These are phyloP conservation scores for Lithophane ornitopus DNA, from an alignment of 2,888 invertebrate species.

Conservation along the genomic window DNA sequence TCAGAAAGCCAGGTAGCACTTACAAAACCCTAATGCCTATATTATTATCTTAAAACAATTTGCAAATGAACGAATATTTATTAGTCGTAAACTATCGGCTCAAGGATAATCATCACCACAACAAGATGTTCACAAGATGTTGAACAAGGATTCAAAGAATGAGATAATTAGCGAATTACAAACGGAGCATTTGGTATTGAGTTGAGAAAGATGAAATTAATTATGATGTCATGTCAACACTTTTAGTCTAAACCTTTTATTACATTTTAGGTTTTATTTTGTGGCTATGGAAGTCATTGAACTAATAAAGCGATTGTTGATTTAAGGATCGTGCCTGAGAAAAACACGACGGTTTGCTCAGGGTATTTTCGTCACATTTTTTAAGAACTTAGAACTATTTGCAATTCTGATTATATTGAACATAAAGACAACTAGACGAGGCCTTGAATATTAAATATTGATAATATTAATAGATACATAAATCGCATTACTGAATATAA, in stretches of 20 bases:
- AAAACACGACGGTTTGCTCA: neutral
- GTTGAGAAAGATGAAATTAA: constrained; percentile 4
- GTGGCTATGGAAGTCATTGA: neutral
- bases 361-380: too few species aligned
- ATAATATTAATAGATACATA: neutral
- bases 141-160: too few species aligned
- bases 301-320: neutral
- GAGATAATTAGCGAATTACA: constrained; percentile 8
- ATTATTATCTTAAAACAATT: too few species aligned
- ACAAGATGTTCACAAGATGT: too few species aligned
- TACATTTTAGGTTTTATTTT: neutral
- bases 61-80: too few species aligned
- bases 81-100: too few species aligned
- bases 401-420: neutral
- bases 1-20: too few species aligned
- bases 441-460: neutral
- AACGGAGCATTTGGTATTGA: constrained; percentile 6
- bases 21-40: too few species aligned
- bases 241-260: neutral
- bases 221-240: neutral
- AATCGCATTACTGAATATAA: neutral
- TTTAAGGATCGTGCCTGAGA: neutral
- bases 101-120: too few species aligned
- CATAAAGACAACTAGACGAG: neutral
- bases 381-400: neutral